Base-by-base conservation (phyloP, 2,888 invertebrate genomes). In the Sminthurides aquaticus region DNA sequence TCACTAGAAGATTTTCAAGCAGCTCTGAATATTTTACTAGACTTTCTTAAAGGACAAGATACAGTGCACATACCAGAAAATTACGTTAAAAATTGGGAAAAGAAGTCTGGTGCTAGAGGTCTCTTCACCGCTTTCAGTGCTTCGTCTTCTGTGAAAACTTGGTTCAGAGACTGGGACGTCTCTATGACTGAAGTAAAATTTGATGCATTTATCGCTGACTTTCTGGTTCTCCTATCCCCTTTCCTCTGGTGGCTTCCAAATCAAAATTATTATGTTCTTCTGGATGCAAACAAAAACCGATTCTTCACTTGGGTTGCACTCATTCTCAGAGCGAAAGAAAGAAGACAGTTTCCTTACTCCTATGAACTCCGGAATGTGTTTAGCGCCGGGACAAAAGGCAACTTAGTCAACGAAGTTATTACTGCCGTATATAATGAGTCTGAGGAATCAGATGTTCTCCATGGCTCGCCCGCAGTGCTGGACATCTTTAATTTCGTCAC, bases 171-270 rank as follows among this genome's bases (percentile, higher is more conserved):
- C 3, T 62, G 62, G 62, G 3, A 26, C 25, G 15, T 27, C 5
- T 24, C 57, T 3, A 70, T 65, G 63, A 54, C 59, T 2, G 66
- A 60, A 5, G 25, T 69, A 56, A 68, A 64, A 57, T 64, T 65
- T 8, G 72, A 72, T 63, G 64, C 62, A 11, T 48, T 69, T 15
- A 1, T 70, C 1, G 66, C 72, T 18, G 72, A 72, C 57, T 34
- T 65, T 24, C 49, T 69, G 0, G 52, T 71, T 48, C 60, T 69
- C 15, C 34, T 70, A 11, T 28, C 64, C 48, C 72, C 72, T 5
- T 54, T 71, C 1, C 18, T 60, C 2, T 56, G 43, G 43, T 15
- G 43, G 43, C 43, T 34, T 34, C 15, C 43, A 5, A 11, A 5
- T 5, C 5, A 34, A 34, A 34, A 34, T 15, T 34, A 34, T 34